These are phyloP conservation scores for Mellilla xanthometata DNA, from an alignment of 2,888 invertebrate species.

Conservation along the genomic window DNA sequence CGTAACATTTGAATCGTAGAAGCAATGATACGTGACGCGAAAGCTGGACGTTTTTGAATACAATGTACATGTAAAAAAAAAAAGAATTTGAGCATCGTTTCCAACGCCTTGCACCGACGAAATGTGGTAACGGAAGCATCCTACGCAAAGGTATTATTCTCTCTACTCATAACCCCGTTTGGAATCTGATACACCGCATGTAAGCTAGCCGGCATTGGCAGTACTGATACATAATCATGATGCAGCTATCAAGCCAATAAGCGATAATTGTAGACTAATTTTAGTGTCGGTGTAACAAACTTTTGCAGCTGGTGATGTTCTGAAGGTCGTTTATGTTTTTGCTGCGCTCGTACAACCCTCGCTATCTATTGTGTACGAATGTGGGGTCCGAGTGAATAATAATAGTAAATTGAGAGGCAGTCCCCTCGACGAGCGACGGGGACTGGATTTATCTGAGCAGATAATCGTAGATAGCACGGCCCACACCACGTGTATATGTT, in stretches of 20 bases:
- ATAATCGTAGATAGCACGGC: slow-evolving; percentile 54
- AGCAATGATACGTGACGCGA: slow-evolving; percentile 15
- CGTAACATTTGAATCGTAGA: slow-evolving; percentile 32
- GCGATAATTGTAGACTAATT: slow-evolving; percentile 21
- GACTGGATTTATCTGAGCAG: slow-evolving; percentile 59
- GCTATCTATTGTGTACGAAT: slow-evolving; percentile 35
- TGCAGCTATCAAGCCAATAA: slow-evolving; percentile 24
- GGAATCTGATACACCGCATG: slow-evolving; percentile 45
- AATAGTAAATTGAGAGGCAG: slow-evolving; percentile 42
- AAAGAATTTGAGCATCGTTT: slow-evolving; percentile 42
- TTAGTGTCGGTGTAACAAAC: slow-evolving; percentile 19
- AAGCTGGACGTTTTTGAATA: slow-evolving; percentile 27
- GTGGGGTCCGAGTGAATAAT: slow-evolving; percentile 58
- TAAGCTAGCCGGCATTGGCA: slow-evolving; percentile 36
- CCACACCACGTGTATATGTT: slow-evolving; percentile 33
- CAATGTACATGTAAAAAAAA: slow-evolving; percentile 33
- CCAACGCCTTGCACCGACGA: slow-evolving; percentile 37
- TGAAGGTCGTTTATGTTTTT: slow-evolving; percentile 32
- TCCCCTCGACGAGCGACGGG: slow-evolving; percentile 53
- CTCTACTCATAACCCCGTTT: slow-evolving; percentile 42
- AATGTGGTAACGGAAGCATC: slow-evolving; percentile 49
- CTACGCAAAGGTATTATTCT: slow-evolving; percentile 49
- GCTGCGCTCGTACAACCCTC: slow-evolving; percentile 31
- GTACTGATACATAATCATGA: slow-evolving; percentile 24
- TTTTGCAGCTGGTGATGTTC: slow-evolving; percentile 29